Conservation (phyloP, 1,140 invertebrate species). For the Ptiloglossa arizonensis region DNA sequence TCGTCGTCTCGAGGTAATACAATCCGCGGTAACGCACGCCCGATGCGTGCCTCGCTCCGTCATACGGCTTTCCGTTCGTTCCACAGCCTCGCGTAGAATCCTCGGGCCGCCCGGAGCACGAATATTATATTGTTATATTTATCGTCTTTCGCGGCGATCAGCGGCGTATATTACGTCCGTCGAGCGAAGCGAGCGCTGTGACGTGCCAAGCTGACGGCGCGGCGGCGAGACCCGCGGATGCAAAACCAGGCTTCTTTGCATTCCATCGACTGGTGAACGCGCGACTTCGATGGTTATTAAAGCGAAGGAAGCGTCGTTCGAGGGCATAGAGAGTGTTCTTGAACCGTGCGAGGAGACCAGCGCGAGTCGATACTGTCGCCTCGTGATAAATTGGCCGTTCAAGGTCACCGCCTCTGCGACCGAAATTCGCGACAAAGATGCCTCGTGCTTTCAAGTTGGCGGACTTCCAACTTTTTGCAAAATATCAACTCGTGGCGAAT, state of each 20-base stretch:
- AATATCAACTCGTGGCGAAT: no score
- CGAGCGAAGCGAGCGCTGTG: slow-evolving; percentile 17
- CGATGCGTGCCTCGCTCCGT: slow-evolving; percentile 30
- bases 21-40: slow-evolving; percentile 4
- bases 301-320: neutral
- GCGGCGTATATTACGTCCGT: slow-evolving; percentile 52
- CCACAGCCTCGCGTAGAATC: slow-evolving; percentile 24
- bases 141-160: slow-evolving; percentile 56
- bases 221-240: slow-evolving; percentile 20
- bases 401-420: no score
- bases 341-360: no score
- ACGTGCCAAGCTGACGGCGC: slow-evolving; percentile 34
- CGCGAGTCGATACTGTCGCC: no score
- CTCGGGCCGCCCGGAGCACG: slow-evolving; percentile 8
- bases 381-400: no score
- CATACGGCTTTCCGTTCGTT: slow-evolving; percentile 25
- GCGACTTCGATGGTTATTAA: slow-evolving; percentile 24
- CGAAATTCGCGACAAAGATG: no score
- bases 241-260: slow-evolving; percentile 18
- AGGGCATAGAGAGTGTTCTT: neutral
- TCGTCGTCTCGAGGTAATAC: slow-evolving; percentile 44
- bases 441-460: no score
- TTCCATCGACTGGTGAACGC: slow-evolving; percentile 21
- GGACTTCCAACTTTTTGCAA: no score
- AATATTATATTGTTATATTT: slow-evolving; percentile 64